Evolutionary conservation across 2,113 vertebrate genomes (phyloP).

Genomic region (Raphicerus campestris): DNA sequence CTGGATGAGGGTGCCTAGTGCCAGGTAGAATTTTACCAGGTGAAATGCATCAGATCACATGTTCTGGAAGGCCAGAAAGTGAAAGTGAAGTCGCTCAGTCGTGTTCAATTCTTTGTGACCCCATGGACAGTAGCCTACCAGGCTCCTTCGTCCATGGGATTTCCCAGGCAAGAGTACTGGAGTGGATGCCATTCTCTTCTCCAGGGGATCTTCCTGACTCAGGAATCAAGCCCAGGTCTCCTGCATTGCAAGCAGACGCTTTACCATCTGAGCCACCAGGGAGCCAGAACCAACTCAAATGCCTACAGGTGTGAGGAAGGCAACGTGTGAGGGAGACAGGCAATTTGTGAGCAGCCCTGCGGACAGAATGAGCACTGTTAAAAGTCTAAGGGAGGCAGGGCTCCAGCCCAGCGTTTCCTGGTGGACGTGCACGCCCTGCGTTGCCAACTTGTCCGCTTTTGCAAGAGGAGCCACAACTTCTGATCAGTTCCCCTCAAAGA

Average conservation of each 20-base stretch:
- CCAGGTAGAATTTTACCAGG: background rate
- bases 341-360: rapidly evolving
- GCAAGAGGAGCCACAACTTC: background rate
- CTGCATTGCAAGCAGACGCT: background rate
- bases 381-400: rapidly evolving
- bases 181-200: background rate
- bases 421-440: rapidly evolving
- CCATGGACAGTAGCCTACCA: background rate
- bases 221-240: background rate
- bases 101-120: background rate
- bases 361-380: rapidly evolving
- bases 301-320: background rate
- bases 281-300: background rate
- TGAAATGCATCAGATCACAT: background rate
- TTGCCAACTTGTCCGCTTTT: background rate
- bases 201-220: background rate
- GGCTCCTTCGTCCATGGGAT: background rate
- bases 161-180: background rate
- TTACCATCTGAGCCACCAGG: background rate
- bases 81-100: background rate
- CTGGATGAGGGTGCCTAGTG: background rate
- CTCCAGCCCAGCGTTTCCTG: rapidly evolving
- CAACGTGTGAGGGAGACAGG: background rate
- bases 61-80: background rate
- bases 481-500: background rate